phyloP scores from a whole-genome alignment of 2,113 vertebrate genomes.

The Bujurquina vittata region DNA sequence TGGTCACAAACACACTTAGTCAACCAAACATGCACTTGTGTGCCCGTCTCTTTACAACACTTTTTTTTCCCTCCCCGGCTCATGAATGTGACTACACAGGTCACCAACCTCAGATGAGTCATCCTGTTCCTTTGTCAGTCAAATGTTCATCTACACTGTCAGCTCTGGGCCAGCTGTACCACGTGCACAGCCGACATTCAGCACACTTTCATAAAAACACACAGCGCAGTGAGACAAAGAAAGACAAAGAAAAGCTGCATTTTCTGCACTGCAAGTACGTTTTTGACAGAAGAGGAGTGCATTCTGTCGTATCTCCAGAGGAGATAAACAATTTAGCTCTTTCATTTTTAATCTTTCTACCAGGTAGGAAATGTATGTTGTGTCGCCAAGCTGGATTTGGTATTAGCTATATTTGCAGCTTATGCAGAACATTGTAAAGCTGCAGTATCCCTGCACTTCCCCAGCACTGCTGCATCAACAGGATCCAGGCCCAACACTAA shows the following conservation, averaged over 20 bases:
- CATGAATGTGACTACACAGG: constrained; percentile 30
- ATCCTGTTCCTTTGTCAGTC: constrained; percentile 31
- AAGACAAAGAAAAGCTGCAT: constrained; percentile 3
- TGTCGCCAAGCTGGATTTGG: constrained; percentile 20
- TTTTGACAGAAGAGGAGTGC: constrained; percentile 14
- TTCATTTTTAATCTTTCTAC: constrained; percentile 28
- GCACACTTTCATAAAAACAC: neutral
- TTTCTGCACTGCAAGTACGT: neutral
- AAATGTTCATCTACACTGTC: constrained; percentile 6
- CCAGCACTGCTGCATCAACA: neutral
- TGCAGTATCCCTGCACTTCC: neutral
- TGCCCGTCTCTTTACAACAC: constrained; percentile 13
- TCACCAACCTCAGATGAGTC: constrained; percentile 50
- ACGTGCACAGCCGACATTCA: neutral
- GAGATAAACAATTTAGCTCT: constrained; percentile 12
- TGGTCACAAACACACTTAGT: constrained; percentile 27
- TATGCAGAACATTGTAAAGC: constrained; percentile 2
- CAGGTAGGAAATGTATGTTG: constrained; percentile 32
- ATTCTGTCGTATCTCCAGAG: neutral
- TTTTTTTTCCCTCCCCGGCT: neutral
- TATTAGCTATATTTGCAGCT: constrained; percentile 1
- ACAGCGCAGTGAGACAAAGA: neutral
- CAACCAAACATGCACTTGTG: constrained; percentile 14
- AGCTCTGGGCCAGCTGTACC: neutral
- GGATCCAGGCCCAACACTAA: neutral